phyloP scores from a whole-genome alignment of 2,797 vertebrate genomes.

The Phaenicophaeus curvirostris region DNA sequence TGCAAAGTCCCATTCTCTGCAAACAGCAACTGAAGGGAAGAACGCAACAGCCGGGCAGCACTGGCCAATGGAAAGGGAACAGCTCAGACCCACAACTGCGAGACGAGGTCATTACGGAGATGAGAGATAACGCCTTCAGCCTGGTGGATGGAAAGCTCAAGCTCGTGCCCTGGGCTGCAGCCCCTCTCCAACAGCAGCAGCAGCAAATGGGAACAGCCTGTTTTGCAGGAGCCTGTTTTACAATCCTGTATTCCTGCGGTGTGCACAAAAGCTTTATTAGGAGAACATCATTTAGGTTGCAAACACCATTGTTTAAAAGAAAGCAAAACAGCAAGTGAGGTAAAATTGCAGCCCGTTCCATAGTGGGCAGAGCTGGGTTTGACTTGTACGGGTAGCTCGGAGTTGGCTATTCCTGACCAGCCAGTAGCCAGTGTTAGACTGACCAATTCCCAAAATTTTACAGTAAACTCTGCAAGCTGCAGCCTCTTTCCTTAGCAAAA shows the following conservation, averaged over 20 bases:
- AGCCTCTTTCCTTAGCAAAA: not conserved
- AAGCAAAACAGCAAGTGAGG: not conserved
- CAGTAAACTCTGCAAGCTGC: not conserved
- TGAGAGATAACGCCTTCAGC: not conserved
- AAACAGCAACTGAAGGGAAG: not conserved
- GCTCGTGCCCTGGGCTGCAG: not conserved
- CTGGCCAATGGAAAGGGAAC: conserved; percentile 5
- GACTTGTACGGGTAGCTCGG: rapidly evolving
- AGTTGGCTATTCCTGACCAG: not conserved
- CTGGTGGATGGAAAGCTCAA: not conserved
- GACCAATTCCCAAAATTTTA: not conserved
- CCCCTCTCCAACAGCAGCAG: not conserved
- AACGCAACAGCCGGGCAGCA: not conserved
- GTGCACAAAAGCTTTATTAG: not conserved
- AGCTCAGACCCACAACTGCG: not conserved
- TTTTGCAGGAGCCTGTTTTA: not conserved
- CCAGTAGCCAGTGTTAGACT: not conserved
- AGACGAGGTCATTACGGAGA: not conserved
- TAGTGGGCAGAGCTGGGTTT: not conserved
- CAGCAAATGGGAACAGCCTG: not conserved
- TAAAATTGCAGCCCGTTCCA: not conserved
- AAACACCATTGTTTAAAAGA: not conserved
- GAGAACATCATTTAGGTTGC: not conserved
- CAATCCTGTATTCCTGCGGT: not conserved
- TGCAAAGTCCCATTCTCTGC: not conserved